Conservation (phyloP, 2,797 vertebrate genomes). For the Orientallactaga sibirica region DNA sequence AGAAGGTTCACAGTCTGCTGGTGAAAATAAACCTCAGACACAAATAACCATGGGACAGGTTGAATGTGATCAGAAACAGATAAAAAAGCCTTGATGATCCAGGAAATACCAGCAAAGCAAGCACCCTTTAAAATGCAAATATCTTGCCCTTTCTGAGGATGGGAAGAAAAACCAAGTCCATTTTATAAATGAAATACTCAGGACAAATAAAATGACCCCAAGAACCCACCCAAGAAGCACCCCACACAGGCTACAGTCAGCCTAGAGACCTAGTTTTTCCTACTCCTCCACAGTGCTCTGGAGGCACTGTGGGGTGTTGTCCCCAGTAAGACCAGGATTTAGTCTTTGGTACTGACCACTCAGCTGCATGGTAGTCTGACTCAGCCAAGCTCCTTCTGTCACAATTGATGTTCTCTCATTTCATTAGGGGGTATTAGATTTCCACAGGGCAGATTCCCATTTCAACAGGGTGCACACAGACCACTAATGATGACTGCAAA, state of each 20-base stretch:
- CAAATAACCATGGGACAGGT: conserved; percentile 47
- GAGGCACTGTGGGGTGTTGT: neutral
- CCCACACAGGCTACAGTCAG: neutral
- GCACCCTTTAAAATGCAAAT: conserved; percentile 67
- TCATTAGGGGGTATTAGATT: conserved; percentile 48
- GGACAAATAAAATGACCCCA: neutral
- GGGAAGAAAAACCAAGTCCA: conserved; percentile 39
- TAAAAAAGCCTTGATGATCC: conserved; percentile 34
- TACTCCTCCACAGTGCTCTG: fast-evolving
- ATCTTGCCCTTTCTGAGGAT: neutral
- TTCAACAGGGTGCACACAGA: conserved; percentile 14
- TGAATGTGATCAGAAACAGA: conserved; percentile 58
- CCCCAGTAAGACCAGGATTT: neutral
- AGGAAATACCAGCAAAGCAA: conserved; percentile 26
- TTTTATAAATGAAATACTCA: conserved; percentile 41
- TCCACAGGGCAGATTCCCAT: neutral
- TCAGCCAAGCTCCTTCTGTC: conserved; percentile 24
- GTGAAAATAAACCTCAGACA: conserved; percentile 55
- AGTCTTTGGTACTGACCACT: conserved; percentile 4
- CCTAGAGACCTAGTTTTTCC: no score
- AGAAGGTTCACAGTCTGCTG: conserved; percentile 37
- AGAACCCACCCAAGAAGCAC: neutral
- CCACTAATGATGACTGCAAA: conserved; percentile 64
- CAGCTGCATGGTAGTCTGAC: neutral
- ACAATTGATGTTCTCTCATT: conserved; percentile 35